Evolutionary conservation across 2,888 invertebrate species (phyloP).

Genomic region (Bombylius major): DNA sequence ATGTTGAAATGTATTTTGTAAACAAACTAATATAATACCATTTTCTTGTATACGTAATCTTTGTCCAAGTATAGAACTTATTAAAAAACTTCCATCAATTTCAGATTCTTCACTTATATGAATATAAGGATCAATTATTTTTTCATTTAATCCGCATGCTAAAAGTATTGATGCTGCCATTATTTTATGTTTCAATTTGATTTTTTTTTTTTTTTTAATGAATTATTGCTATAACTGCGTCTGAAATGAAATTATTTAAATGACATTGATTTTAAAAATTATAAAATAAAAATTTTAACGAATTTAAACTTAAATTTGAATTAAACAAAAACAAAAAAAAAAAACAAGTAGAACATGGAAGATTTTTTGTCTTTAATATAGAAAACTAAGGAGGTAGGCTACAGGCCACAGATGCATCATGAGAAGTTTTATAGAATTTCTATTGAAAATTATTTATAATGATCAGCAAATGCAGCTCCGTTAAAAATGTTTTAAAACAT

Average conservation of each 20-base stretch:
- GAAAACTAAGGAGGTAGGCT: neutral
- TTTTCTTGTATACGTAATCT: constrained; percentile 45
- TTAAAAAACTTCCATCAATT: constrained; percentile 59
- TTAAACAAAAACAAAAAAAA: too few species aligned
- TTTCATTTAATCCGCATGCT: constrained; percentile 50
- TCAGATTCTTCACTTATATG: constrained; percentile 56
- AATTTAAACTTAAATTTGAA: too few species aligned
- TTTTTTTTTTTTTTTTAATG: neutral
- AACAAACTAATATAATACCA: constrained; percentile 48
- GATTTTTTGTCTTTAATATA: too few species aligned
- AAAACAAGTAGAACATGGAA: too few species aligned
- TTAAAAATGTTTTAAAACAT: too few species aligned
- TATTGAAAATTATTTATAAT: too few species aligned
- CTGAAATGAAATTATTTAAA: too few species aligned
- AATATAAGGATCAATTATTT: constrained; percentile 42
- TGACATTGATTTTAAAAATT: too few species aligned
- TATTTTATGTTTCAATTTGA: constrained; percentile 13
- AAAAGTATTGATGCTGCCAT: constrained; percentile 52
- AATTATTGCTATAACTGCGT: neutral
- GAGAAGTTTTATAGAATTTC: too few species aligned
- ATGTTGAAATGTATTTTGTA: constrained; percentile 59
- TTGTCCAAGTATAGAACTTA: constrained; percentile 52
- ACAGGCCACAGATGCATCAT: too few species aligned
- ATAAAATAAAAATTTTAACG: too few species aligned
- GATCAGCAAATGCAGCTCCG: too few species aligned